A percentile compares a stretch with the other conserved stretches of the same genome.
phyloP scores from a whole-genome alignment of 2,797 vertebrate species.

The Gymnothorax reevesii region DNA sequence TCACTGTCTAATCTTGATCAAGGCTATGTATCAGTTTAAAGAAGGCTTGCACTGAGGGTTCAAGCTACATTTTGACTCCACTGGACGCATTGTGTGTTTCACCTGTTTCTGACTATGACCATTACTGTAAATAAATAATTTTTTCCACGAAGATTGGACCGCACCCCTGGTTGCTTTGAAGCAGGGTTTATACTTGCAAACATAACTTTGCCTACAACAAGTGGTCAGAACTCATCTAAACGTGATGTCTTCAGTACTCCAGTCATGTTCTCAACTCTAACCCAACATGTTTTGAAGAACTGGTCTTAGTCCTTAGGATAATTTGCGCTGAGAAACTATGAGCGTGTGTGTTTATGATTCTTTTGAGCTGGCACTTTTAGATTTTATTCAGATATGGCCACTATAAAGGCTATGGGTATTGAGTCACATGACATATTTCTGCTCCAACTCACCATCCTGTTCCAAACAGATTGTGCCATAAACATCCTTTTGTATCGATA shows the following conservation, averaged over 20 bases:
- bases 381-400: not conserved
- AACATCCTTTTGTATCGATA: no score
- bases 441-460: not conserved
- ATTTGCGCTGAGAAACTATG: not conserved
- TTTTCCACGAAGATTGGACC: no score
- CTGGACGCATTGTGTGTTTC: no score
- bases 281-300: not conserved
- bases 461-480: not conserved
- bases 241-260: not conserved
- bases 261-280: not conserved
- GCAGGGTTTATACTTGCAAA: constrained; percentile 25
- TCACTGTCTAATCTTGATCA: no score
- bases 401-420: not conserved
- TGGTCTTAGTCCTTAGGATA: not conserved
- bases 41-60: no score
- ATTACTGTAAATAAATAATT: no score
- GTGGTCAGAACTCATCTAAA: not conserved
- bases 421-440: not conserved
- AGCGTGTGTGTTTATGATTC: not conserved
- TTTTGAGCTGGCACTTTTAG: not conserved
- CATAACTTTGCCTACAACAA: not conserved
- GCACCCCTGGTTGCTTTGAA: no score
- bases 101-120: no score
- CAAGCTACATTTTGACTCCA: no score
- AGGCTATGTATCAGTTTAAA: no score